Conservation (phyloP, 2,113 vertebrate genomes). For the Tiliqua scincoides region DNA sequence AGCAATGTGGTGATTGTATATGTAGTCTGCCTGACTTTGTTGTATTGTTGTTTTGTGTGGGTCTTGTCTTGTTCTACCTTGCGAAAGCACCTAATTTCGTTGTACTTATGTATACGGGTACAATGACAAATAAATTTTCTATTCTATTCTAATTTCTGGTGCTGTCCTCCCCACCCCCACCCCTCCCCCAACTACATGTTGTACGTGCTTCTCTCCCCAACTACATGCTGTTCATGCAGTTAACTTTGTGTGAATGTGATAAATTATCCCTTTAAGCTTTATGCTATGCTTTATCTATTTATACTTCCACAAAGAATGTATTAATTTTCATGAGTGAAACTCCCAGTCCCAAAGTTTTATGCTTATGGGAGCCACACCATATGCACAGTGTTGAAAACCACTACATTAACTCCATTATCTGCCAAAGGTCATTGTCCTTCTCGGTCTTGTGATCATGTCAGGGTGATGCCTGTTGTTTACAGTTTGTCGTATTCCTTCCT, state of each 20-base stretch:
- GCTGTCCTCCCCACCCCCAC: too few species aligned
- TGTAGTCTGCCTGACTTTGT: too few species aligned
- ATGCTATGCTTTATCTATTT: not conserved
- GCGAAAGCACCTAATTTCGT: too few species aligned
- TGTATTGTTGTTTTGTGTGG: too few species aligned
- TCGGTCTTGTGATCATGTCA: not conserved
- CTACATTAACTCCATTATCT: not conserved
- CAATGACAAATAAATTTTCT: too few species aligned
- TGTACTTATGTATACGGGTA: too few species aligned
- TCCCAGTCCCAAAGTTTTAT: not conserved
- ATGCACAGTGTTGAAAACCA: not conserved
- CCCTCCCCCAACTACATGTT: too few species aligned
- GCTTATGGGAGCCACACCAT: not conserved
- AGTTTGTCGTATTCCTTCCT: constrained; percentile 48
- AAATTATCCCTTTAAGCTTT: not conserved
- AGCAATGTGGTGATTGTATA: too few species aligned
- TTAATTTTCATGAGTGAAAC: not conserved
- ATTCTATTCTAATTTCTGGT: too few species aligned
- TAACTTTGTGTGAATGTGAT: not conserved
- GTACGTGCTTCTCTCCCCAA: too few species aligned
- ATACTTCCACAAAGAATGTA: not conserved
- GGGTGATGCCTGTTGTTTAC: constrained; percentile 11
- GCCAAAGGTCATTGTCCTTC: not conserved
- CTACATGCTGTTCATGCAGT: constrained; percentile 8
- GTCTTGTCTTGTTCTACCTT: too few species aligned